Evolutionary conservation across 2,888 invertebrate genomes (phyloP), one percentile per base, ranked within the genome.

Genomic region (Stenolophus ochropezus): DNA sequence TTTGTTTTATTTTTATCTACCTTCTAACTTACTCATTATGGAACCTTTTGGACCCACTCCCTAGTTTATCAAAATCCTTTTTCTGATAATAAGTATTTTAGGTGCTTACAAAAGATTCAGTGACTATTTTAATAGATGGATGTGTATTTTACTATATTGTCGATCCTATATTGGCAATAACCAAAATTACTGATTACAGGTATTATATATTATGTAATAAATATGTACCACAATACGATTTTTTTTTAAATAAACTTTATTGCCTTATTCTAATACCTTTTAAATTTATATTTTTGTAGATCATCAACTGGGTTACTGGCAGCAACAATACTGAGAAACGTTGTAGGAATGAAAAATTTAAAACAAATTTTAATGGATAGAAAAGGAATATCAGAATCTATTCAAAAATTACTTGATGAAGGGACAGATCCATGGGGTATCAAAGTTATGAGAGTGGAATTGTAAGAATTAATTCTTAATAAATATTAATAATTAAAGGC

Each of bases 401-500:
- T 98, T 97, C 96, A 97, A 89, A 89, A 93, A 51, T 94, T 94
- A 65, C 89, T 97, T 83, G 96, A 97, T 85, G 95, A 95, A 82
- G 96, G 96, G 51, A 96, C 97, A 0, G 96, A 96, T 87, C 96
- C 96, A 1, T 97, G 97, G 97, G 97, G 97, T 27, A 96, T 97
- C 49, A 96, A 97, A 90, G 96, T 97, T 11, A 97, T 98, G 88
- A 91, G 98, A 84, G 97, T 98, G 20, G 98, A 98, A 92, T 97
- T 98, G 96, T 96, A 91, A 93, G 93, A 90, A 58, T n/a, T n/a
- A n/a, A n/a, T n/a, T n/a, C n/a, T n/a, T n/a, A n/a, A n/a, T n/a
- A n/a, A n/a, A n/a, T n/a, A n/a, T n/a, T n/a, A n/a, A n/a, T n/a
- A n/a, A n/a, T n/a, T n/a, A n/a, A n/a, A n/a, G n/a, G n/a, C n/a